Conservation (phyloP, 2,888 invertebrate genomes). For the Taenaris catops region DNA sequence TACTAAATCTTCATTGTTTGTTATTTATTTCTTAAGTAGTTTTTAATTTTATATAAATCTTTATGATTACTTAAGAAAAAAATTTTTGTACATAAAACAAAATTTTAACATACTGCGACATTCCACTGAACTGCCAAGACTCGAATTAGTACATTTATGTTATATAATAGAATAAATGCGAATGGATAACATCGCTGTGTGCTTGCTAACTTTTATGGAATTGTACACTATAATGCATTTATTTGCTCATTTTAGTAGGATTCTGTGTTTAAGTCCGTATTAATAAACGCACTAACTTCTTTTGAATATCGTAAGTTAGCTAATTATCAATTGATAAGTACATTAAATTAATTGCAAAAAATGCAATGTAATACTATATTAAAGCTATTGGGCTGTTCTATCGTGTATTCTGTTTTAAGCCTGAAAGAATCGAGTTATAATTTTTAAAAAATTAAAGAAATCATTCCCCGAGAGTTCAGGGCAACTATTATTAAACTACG, state of each 20-base stretch:
- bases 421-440: too few relatives aligned
- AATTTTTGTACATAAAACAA: conserved; percentile 2
- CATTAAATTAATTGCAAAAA: too few relatives aligned
- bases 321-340: too few relatives aligned
- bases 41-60: conserved; percentile 10
- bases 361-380: too few relatives aligned
- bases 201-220: neutral
- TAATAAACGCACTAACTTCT: too few relatives aligned
- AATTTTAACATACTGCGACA: conserved; percentile 24
- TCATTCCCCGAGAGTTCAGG: too few relatives aligned
- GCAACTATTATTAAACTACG: too few relatives aligned
- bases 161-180: neutral
- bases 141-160: conserved; percentile 6
- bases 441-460: too few relatives aligned
- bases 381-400: too few relatives aligned
- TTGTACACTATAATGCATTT: conserved; percentile 13
- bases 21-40: conserved; percentile 28
- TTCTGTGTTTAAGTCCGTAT: neutral
- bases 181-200: too few relatives aligned
- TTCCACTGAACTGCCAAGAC: conserved; percentile 26
- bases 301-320: too few relatives aligned
- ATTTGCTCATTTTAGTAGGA: conserved; percentile 24
- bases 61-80: neutral
- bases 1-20: conserved; percentile 14
- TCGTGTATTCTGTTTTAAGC: too few relatives aligned